Conservation (phyloP, 2,797 vertebrate genomes). For the Macropus fuliginosus region DNA sequence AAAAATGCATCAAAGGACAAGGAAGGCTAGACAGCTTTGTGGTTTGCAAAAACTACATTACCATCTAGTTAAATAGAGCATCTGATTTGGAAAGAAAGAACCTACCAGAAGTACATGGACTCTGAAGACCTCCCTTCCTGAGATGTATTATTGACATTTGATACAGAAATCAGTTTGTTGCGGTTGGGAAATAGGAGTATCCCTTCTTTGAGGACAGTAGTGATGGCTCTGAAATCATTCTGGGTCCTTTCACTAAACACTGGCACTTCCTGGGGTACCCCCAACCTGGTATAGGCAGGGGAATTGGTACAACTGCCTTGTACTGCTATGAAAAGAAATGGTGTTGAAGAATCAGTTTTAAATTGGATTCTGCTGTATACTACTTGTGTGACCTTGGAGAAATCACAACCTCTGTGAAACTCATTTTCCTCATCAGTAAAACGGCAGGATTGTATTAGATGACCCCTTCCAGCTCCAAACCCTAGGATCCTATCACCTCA, state of each 20-base stretch:
- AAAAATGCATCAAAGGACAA: neutral
- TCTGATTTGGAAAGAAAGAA: neutral
- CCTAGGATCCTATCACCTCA: neutral
- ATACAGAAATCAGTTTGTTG: neutral
- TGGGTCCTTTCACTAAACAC: neutral
- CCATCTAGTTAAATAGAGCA: neutral
- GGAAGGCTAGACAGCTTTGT: neutral
- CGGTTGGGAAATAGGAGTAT: neutral
- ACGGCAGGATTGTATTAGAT: neutral
- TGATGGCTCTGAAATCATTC: neutral
- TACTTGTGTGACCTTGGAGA: neutral
- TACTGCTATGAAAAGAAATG: neutral
- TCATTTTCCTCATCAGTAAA: neutral
- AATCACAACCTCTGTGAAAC: neutral
- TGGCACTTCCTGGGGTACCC: neutral
- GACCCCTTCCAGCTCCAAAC: neutral
- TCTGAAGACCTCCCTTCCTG: neutral
- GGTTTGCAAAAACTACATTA: neutral
- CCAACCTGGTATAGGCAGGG: neutral
- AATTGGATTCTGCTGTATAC: neutral
- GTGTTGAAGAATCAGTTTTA: neutral
- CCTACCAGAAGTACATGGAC: neutral
- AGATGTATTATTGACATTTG: neutral
- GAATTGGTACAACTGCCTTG: neutral
- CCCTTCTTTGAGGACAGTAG: neutral